Evolutionary conservation across 2,888 invertebrate species (phyloP), one percentile per base, ranked within the genome.

Genomic region (Acanthosoma haemorrhoidale): DNA sequence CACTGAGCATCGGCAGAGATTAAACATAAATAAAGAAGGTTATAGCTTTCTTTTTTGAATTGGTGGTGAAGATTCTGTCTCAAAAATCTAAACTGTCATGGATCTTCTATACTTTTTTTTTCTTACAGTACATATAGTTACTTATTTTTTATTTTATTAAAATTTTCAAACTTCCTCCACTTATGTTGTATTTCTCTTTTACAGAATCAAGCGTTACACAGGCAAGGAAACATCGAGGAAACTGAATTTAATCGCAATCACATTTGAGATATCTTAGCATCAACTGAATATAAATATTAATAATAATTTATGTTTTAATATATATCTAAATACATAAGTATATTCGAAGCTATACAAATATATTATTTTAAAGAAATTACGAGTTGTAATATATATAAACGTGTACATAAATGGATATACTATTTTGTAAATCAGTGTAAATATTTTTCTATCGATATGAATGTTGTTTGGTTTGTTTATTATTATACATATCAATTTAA

Each of bases 231-330:
- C 34, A 11, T 13, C 32, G 16, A 21, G 36, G 61, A 61, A 18
- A 61, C 36, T 9, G 61, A 61, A 21, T 61, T 61, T 16, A 36
- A n/a, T 21, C 32, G 61, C n/a, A 61, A 61, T n/a, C 61, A 61
- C 6, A 41, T 41, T 15, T 41, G 41, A 41, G n/a, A 8, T 9
- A n/a, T n/a, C n/a, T n/a, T n/a, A n/a, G n/a, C n/a, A n/a, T n/a
- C n/a, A n/a, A n/a, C n/a, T n/a, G 6, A 41, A 41, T 13, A 5
- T 16, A 41, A 15, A 41, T 41, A 41, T 41, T 15, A 15, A 41
- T 41, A 41, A 15, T 15, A 15, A 41, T 41, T 15, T 41, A 41
- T 41, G 16, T 41, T 15, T 41, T 15, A 15, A 41, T 41, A 41
- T 41, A 41, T 41, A 41, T 41, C 13, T 41, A 41, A 15, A 41